Conservation (phyloP, 2,888 invertebrate species). For the Euphydryas editha region DNA sequence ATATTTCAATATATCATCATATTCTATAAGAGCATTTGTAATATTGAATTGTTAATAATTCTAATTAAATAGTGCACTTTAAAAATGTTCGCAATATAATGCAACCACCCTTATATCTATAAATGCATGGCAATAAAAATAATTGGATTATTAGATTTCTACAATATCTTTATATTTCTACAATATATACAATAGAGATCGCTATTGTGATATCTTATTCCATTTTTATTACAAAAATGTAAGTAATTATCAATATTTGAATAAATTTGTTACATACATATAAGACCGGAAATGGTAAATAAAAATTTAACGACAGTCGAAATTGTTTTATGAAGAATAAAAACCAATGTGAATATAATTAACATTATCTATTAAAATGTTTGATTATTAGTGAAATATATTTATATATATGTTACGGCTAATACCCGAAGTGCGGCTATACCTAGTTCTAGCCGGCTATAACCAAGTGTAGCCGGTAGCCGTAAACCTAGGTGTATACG, state of each 20-base stretch:
- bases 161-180: constrained; percentile 19
- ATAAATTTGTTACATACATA: background rate
- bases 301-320: background rate
- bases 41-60: background rate
- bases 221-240: background rate
- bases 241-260: background rate
- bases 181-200: constrained; percentile 34
- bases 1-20: too few species aligned
- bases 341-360: too few species aligned
- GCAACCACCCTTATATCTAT: constrained; percentile 28
- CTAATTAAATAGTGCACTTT: background rate
- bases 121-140: constrained; percentile 30
- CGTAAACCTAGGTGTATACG: too few species aligned
- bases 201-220: constrained; percentile 19
- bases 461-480: too few species aligned
- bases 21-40: background rate
- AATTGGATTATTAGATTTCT: constrained; percentile 24
- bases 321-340: background rate
- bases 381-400: too few species aligned
- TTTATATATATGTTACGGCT: too few species aligned
- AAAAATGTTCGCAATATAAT: background rate
- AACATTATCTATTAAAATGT: too few species aligned
- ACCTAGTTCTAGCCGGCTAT: too few species aligned
- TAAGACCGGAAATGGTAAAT: too few species aligned
- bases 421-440: too few species aligned